Evolutionary conservation across 2,797 vertebrate species (phyloP), one percentile per base, ranked within the genome.

Genomic region (Enteromius viviparus): DNA sequence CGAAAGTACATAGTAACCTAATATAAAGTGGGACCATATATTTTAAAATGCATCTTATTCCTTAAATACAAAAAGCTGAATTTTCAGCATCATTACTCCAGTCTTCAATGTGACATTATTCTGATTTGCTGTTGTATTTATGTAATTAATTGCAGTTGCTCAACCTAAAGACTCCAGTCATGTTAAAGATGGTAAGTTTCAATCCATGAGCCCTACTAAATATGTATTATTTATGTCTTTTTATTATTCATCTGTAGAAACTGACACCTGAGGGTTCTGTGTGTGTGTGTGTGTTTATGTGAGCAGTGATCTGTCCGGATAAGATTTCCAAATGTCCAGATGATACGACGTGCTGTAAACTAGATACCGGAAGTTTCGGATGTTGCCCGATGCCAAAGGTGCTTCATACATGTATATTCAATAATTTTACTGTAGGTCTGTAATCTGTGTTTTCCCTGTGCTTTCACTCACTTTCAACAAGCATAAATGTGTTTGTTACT

Each of bases 291-390:
- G n/a, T 69, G n/a, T 58, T 8, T 81, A 6, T 51, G 19, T 82
- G 65, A 49, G 40, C 55, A 95, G 94, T 93, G 21, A 10, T 51
- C 10, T 95, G 94, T 90, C 88, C 91, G 14, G 96, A 97, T 42
- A 4, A 84, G 21, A 4, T 72, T 3, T 87, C 87, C 0, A 42
- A 47, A 40, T 97, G 96, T 78, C 95, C 94, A 0, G 93, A 95
- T 0, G 85, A 90, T 26, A 93, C 89, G 11, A 97, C 96, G 0
- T 98, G 96, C 92, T 97, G 96, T 89, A 80, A 26, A 78, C 76
- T 93, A 23, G 32, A 0, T 19, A 90, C 85, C 0, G 91, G 93
- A 1, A 72, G 70, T 0, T 97, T 95, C 40, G 93, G 92, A 64
- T 93, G 92, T 86, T 95, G 93, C 51, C 95, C 93, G 0, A 93